These are phyloP conservation scores for Pungitius pungitius DNA, from an alignment of 2,113 vertebrate species.

Conservation along the genomic window DNA sequence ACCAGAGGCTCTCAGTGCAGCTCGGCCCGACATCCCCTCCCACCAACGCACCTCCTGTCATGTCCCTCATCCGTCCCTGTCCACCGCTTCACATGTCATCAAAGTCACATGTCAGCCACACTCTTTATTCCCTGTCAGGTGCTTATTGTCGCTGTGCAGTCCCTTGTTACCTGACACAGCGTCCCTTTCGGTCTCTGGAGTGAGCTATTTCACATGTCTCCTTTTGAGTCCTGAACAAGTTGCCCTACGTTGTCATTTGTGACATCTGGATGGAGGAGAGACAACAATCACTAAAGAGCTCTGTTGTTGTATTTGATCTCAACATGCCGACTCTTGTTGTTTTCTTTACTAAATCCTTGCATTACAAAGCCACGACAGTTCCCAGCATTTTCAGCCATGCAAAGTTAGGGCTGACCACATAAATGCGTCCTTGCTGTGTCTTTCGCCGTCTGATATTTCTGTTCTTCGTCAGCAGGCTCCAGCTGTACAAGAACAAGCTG, in stretches of 20 bases:
- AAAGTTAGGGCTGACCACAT: neutral
- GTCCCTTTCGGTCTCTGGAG: neutral
- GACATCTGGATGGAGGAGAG: neutral
- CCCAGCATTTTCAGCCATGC: neutral
- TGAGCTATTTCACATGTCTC: neutral
- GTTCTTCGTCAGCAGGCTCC: conserved; percentile 2
- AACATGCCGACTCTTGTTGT: neutral
- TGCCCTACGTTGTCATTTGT: neutral
- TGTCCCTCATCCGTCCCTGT: neutral
- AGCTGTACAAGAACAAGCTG: conserved; percentile 16
- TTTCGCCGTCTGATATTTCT: conserved; percentile 1
- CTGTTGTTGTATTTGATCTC: neutral
- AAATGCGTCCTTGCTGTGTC: neutral
- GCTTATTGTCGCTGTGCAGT: neutral
- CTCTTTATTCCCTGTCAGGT: neutral
- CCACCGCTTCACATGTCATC: neutral
- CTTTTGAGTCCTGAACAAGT: neutral
- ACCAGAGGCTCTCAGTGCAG: neutral
- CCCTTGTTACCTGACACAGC: neutral
- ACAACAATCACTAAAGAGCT: neutral
- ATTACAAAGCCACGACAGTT: no score
- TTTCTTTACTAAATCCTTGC: no score
- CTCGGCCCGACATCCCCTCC: neutral
- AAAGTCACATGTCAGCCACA: neutral
- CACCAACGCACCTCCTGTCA: neutral